Conservation (phyloP, 2,797 vertebrate species). For the Eurystomus glaucurus region DNA sequence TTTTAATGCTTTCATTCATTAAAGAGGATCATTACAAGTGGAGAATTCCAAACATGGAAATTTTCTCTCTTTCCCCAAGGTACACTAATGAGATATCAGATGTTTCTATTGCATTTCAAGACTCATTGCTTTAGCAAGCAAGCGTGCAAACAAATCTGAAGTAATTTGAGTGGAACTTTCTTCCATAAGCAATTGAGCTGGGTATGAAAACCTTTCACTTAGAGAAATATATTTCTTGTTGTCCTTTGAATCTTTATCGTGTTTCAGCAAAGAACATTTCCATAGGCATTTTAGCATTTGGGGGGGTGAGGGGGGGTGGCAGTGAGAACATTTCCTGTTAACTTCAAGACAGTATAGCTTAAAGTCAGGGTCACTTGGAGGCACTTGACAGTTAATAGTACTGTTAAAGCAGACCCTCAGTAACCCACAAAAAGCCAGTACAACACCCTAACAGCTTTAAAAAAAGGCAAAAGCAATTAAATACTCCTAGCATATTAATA, state of each 20-base stretch:
- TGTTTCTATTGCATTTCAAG: not conserved
- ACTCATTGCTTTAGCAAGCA: not conserved
- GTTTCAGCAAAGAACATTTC: not conserved
- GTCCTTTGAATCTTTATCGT: not conserved
- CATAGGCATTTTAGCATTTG: not conserved
- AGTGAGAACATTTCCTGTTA: not conserved
- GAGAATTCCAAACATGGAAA: not conserved
- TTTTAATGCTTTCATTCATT: not conserved
- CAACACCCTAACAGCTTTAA: not conserved
- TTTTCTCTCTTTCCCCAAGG: not conserved
- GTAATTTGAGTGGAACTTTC: not conserved
- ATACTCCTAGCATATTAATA: not conserved
- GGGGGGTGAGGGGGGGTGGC: accelerated
- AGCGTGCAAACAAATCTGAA: not conserved
- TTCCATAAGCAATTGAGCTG: not conserved
- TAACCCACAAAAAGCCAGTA: not conserved
- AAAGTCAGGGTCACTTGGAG: not conserved
- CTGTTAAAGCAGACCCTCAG: not conserved
- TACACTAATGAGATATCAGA: not conserved
- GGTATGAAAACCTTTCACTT: not conserved
- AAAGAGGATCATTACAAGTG: not conserved
- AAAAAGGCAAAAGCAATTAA: not conserved
- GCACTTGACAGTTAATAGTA: not conserved
- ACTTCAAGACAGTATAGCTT: not conserved
- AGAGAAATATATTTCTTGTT: not conserved